Percentiles rank a stretch among this genome's conserved stretches.
Conservation (phyloP, 1,140 invertebrate species). For the Rhizoglyphus robini region DNA sequence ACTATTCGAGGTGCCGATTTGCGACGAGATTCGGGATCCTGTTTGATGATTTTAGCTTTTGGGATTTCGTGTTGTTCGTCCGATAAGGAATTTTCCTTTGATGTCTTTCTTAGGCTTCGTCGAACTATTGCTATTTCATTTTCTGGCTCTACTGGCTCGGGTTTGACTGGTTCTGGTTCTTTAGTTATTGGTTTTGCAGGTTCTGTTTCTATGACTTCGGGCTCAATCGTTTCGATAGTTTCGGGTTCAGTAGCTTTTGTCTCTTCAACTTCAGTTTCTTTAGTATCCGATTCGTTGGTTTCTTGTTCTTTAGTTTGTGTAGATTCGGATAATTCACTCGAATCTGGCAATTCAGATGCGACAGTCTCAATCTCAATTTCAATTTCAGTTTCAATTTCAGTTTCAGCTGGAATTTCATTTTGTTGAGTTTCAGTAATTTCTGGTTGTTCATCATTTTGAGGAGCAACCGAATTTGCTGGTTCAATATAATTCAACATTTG, state of each 20-base stretch:
- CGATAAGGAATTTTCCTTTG: background rate
- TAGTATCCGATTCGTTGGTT: background rate
- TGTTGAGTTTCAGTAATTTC: no score
- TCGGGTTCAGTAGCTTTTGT: background rate
- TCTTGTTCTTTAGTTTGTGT: background rate
- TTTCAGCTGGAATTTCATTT: background rate
- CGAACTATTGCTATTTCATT: background rate
- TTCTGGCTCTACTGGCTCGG: background rate
- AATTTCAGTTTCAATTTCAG: background rate
- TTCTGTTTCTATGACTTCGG: background rate
- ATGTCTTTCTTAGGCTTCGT: background rate
- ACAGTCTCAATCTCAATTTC: background rate
- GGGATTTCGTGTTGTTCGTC: background rate
- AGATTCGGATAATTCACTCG: background rate
- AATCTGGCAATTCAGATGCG: background rate
- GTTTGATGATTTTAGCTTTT: background rate
- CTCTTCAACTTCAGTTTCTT: background rate
- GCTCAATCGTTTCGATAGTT: no score
- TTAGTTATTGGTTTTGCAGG: background rate
- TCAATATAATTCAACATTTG: background rate
- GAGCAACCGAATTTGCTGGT: background rate
- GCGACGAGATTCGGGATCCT: background rate
- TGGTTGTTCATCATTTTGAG: background rate
- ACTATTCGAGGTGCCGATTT: background rate
- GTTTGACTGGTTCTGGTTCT: background rate